phyloP scores from a whole-genome alignment of 2,888 invertebrate genomes.

The Latrodectus hesperus region DNA sequence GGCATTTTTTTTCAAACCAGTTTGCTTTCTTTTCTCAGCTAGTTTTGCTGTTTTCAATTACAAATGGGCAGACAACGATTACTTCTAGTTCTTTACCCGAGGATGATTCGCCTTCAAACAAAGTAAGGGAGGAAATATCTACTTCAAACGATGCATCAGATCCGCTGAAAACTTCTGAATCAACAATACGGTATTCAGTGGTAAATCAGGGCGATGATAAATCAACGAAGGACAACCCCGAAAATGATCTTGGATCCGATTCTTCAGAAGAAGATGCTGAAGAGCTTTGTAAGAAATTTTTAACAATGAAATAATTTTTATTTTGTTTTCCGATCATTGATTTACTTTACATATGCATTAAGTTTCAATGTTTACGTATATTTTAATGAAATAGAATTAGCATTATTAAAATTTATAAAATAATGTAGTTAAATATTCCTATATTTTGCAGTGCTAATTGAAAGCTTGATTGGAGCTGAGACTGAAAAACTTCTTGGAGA shows the following conservation, averaged over 20 bases:
- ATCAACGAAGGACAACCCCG: neutral
- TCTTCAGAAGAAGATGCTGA: neutral
- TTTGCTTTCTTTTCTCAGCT: neutral
- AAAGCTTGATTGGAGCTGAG: too few species aligned
- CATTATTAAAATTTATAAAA: too few species aligned
- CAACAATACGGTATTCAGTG: neutral
- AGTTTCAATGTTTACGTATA: too few species aligned
- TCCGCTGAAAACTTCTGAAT: neutral
- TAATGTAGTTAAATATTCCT: too few species aligned
- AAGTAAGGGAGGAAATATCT: neutral
- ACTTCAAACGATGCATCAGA: neutral
- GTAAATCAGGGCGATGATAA: neutral
- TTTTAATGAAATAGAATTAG: too few species aligned
- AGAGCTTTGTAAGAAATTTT: conserved; percentile 1
- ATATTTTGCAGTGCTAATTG: too few species aligned
- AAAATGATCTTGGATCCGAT: neutral
- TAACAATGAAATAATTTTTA: neutral
- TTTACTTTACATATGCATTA: too few species aligned
- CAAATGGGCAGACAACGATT: neutral
- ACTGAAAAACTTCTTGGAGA: too few species aligned
- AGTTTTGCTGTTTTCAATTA: neutral
- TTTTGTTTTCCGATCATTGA: too few species aligned
- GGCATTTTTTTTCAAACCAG: too few species aligned
- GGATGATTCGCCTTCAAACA: neutral
- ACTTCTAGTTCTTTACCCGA: neutral